Base-by-base conservation (phyloP, 2,113 vertebrate genomes). In the Hyla sarda region DNA sequence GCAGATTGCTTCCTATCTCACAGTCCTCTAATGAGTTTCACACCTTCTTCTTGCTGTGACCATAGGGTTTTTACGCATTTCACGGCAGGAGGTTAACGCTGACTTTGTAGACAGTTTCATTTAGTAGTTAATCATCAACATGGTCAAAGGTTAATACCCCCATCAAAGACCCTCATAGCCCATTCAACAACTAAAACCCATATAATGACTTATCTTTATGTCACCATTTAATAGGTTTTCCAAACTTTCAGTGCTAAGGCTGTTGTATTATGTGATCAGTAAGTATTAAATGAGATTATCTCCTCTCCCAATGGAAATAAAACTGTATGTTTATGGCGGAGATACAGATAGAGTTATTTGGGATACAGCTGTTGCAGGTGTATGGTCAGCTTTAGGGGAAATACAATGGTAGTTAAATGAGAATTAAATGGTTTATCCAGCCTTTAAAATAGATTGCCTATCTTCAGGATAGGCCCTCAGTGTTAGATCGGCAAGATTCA, bases 1-100 rank as follows among this genome's bases (percentile, higher is more conserved):
- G 91, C 91, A 90, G 93, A 95, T 94, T 91, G 90, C 94, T 96
- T 96, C 94, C 93, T 93, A 91, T 89, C 92, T 93, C 91, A 92
- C 90, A 83, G 87, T 77, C 58, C 85, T 88, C 83, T 94, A 94
- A 96, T 94, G 92, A 92, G 93, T 95, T 95, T 92, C 93, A 89
- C 96, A 95, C 92, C 93, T 95, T 93, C 88, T 77, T 58, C 87
- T 89, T 82, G 89, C 82, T 87, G 89, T 91, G 91, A 91, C 88
- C 90, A 89, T 54, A 84, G 78, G 47, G 90, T 89, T 90, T 86
- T 88, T 45, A 84, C 90, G 89, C 88, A 87, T 92, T 88, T 89
- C 89, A 71, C 89, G 34, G 54, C n/a, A 0, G 91, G 92, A 90
- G 87, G 83, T 85, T n/a, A 90, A 87, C 89, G 78, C 89, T 88